A percentile compares a stretch with the other conserved stretches of the same genome.
phyloP scores from a whole-genome alignment of 2,888 invertebrate species.

The Homarus gammarus region DNA sequence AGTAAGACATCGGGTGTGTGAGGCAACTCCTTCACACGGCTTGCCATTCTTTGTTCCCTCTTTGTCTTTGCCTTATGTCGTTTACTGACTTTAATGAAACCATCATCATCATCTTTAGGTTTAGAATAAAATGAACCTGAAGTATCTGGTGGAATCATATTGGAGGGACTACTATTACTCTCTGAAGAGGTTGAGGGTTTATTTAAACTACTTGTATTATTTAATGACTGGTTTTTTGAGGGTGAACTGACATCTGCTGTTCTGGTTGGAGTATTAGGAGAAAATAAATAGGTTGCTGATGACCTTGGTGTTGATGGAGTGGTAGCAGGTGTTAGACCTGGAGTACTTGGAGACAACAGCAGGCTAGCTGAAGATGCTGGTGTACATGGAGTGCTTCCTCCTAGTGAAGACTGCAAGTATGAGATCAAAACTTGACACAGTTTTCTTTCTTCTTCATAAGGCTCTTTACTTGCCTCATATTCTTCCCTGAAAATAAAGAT shows the following conservation, averaged over 20 bases:
- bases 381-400: constrained; percentile 6
- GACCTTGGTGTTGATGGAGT: constrained; percentile 11
- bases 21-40: constrained; percentile 55
- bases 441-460: constrained; percentile 68
- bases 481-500: constrained; percentile 62
- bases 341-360: constrained; percentile 5
- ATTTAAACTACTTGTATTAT: not conserved
- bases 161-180: not conserved
- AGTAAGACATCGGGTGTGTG: constrained; percentile 68
- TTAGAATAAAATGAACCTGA: constrained; percentile 62
- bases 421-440: constrained; percentile 56
- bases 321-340: not conserved
- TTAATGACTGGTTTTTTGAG: not conserved
- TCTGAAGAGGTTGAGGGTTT: constrained; percentile 23
- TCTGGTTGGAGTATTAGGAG: constrained; percentile 1
- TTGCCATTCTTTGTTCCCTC: constrained; percentile 50
- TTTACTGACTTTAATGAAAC: constrained; percentile 42
- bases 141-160: constrained; percentile 29
- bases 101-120: constrained; percentile 43
- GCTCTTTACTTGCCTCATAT: constrained; percentile 67
- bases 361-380: constrained; percentile 19
- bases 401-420: constrained; percentile 55
- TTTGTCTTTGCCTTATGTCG: constrained; percentile 53
- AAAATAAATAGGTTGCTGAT: not conserved
- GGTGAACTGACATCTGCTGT: not conserved